Evolutionary conservation across 2,797 vertebrate genomes (phyloP).

Genomic region (Avahi laniger): DNA sequence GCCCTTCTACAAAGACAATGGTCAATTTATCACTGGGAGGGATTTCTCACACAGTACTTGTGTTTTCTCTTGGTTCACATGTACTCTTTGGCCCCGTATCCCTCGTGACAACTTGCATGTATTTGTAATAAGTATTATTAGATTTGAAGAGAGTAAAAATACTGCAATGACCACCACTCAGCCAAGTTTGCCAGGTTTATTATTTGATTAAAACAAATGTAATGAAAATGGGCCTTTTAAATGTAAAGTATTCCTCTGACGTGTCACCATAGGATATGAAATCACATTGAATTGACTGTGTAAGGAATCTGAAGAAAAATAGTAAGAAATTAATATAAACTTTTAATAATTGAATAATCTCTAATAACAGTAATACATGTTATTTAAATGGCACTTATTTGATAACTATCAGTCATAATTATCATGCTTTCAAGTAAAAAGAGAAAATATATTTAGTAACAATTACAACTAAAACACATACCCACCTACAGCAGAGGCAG

Average conservation of each 20-base stretch:
- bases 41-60: not conserved
- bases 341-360: conserved; percentile 1
- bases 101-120: not conserved
- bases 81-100: not conserved
- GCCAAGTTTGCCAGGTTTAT: not conserved
- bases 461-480: not conserved
- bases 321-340: conserved; percentile 2
- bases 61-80: not conserved
- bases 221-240: not conserved
- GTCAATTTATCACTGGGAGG: not conserved
- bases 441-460: not conserved
- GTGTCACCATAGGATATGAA: not conserved
- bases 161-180: not conserved
- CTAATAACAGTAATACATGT: not conserved
- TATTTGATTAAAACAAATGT: not conserved
- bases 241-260: not conserved
- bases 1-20: not conserved
- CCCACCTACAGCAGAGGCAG: conserved; percentile 91
- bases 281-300: not conserved
- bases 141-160: not conserved
- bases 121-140: not conserved
- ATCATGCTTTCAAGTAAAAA: not conserved
- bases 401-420: not conserved
- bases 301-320: not conserved
- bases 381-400: not conserved